Percentiles rank a stretch among this genome's conserved stretches.
phyloP scores from a whole-genome alignment of 2,888 invertebrate species.

The Ischnus inquisitorius region DNA sequence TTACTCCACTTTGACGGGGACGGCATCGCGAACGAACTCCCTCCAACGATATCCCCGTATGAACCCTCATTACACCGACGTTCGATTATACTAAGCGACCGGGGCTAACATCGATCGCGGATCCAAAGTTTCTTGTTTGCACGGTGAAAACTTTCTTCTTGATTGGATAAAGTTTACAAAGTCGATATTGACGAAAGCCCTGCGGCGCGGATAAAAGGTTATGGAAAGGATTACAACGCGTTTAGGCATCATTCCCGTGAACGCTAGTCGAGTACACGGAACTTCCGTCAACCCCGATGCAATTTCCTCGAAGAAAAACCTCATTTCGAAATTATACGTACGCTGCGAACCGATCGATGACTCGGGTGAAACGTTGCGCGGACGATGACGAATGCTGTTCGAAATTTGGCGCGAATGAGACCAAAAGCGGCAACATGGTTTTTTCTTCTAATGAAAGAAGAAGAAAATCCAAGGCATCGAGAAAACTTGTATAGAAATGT shows the following conservation, averaged over 20 bases:
- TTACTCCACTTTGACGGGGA: slow-evolving; percentile 51
- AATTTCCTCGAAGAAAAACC: slow-evolving; percentile 37
- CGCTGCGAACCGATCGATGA: slow-evolving; percentile 25
- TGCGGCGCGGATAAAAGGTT: neutral
- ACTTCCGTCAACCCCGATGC: slow-evolving; percentile 22
- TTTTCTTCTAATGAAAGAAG: slow-evolving; percentile 19
- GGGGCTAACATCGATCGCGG: slow-evolving; percentile 29
- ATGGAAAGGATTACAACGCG: slow-evolving; percentile 1
- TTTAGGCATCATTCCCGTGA: slow-evolving; percentile 12
- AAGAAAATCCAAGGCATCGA: slow-evolving; percentile 51
- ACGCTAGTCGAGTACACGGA: neutral
- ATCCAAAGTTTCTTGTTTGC: slow-evolving; percentile 17
- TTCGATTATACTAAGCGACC: slow-evolving; percentile 45
- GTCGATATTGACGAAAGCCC: neutral
- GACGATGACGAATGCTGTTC: neutral
- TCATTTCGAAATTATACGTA: slow-evolving; percentile 3
- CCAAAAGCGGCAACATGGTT: neutral
- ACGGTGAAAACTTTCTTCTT: neutral
- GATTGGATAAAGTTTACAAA: slow-evolving; percentile 23
- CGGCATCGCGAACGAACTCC: slow-evolving; percentile 56
- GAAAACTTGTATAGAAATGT: slow-evolving; percentile 43
- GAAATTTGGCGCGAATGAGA: neutral
- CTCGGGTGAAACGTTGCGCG: neutral
- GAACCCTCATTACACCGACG: slow-evolving; percentile 46
- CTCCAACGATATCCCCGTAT: neutral